phyloP scores from a whole-genome alignment of 2,888 invertebrate species.

The Apoda limacodes region DNA sequence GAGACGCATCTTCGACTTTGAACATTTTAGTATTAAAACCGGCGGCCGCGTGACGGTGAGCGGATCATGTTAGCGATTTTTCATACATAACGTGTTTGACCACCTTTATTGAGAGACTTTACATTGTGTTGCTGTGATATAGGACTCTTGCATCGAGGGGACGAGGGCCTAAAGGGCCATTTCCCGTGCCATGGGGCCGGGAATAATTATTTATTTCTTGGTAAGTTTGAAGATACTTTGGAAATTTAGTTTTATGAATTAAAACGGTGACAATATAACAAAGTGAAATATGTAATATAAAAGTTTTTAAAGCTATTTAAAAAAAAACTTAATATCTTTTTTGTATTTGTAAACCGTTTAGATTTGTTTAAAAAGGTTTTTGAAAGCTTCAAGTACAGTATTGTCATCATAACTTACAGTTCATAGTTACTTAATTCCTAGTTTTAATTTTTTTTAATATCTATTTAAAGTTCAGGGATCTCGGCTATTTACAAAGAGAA shows the following conservation, averaged over 20 bases:
- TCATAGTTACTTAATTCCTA: neutral
- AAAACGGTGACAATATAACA: too few species aligned
- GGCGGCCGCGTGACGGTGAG: slow-evolving; percentile 53
- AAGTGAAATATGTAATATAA: too few species aligned
- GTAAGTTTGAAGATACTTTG: too few species aligned
- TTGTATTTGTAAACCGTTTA: too few species aligned
- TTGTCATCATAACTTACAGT: too few species aligned
- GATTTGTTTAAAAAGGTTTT: too few species aligned
- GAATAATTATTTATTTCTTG: slow-evolving; percentile 47
- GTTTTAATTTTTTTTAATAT: neutral
- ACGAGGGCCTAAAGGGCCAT: slow-evolving; percentile 39
- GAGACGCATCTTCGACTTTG: slow-evolving; percentile 67
- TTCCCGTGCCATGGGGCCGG: slow-evolving; percentile 61
- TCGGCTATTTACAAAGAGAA: neutral
- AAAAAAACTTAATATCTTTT: too few species aligned
- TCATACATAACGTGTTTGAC: slow-evolving; percentile 38
- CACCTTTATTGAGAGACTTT: slow-evolving; percentile 31
- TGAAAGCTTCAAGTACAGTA: too few species aligned
- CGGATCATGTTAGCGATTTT: slow-evolving; percentile 58
- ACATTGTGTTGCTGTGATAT: slow-evolving; percentile 33
- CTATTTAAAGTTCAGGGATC: neutral
- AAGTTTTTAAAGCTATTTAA: too few species aligned
- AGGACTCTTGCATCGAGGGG: slow-evolving; percentile 24
- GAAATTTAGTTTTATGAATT: slow-evolving; percentile 19
- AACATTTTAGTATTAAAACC: slow-evolving; percentile 65